Evolutionary conservation across 2,797 vertebrate genomes (phyloP).

Genomic region (Sternarchorhynchus goeldii): DNA sequence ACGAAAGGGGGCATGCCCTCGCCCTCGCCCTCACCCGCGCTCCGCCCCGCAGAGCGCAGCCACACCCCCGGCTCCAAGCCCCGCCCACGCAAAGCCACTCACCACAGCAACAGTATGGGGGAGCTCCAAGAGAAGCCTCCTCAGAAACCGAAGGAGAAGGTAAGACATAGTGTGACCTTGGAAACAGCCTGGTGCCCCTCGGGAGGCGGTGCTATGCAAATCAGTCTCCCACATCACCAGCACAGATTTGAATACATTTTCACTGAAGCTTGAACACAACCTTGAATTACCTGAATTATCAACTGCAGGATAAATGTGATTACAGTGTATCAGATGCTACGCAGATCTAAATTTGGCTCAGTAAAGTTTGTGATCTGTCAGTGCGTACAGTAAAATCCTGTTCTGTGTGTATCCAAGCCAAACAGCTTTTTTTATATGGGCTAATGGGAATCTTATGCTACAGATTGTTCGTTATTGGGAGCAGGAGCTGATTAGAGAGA

Average conservation of each 20-base stretch:
- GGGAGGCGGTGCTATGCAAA: neutral
- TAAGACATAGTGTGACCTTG: constrained; percentile 62
- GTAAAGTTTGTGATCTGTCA: constrained; percentile 5
- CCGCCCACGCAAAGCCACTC: constrained; percentile 79
- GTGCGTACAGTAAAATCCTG: constrained; percentile 1
- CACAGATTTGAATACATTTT: too few species aligned
- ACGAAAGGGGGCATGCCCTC: constrained; percentile 81
- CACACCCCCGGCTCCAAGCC: constrained; percentile 78
- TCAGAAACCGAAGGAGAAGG: constrained; percentile 93
- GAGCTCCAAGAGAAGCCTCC: constrained; percentile 76
- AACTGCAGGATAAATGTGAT: neutral
- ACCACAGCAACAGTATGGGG: constrained; percentile 75
- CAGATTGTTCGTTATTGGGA: neutral
- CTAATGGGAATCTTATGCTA: neutral
- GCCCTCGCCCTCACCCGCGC: constrained; percentile 73
- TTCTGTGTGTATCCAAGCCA: neutral
- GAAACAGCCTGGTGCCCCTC: neutral
- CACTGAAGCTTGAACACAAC: neutral
- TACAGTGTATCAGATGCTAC: neutral
- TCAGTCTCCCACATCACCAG: too few species aligned
- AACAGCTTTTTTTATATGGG: neutral
- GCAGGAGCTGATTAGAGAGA: too few species aligned
- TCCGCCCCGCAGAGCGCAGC: constrained; percentile 74
- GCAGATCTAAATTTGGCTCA: neutral
- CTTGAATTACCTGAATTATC: too few species aligned